These are phyloP conservation scores for Periplaneta americana DNA, from an alignment of 1,140 invertebrate genomes.

Conservation along the genomic window DNA sequence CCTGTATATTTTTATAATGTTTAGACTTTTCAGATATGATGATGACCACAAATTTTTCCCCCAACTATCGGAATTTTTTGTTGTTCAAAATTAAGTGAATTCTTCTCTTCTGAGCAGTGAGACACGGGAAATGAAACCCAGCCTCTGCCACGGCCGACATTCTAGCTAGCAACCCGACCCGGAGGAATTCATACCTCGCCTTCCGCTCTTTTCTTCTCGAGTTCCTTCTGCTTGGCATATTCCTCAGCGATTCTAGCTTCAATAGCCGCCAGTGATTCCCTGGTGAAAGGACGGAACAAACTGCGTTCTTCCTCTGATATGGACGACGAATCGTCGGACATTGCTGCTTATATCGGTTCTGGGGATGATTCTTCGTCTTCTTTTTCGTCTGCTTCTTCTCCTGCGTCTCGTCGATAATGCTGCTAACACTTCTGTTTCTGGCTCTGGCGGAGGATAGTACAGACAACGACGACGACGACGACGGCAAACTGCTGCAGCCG, in stretches of 20 bases:
- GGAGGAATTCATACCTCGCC: constrained; percentile 65
- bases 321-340: constrained; percentile 86
- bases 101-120: too few species aligned
- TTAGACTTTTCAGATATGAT: too few species aligned
- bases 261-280: constrained; percentile 91
- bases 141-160: too few species aligned
- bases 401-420: neutral
- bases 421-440: neutral
- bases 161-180: too few species aligned
- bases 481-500: neutral
- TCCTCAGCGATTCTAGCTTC: constrained; percentile 90
- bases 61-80: too few species aligned
- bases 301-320: constrained; percentile 88
- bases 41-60: too few species aligned
- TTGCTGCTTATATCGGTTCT: constrained; percentile 45
- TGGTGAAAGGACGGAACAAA: constrained; percentile 95
- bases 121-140: neutral
- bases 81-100: too few species aligned
- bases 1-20: too few species aligned
- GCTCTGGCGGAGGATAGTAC: too few species aligned
- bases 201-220: constrained; percentile 92
- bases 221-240: constrained; percentile 91
- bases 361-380: neutral
- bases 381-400: neutral
- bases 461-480: neutral